Conservation (phyloP, 1,140 invertebrate genomes). For the Gonatopus flavifemur region DNA sequence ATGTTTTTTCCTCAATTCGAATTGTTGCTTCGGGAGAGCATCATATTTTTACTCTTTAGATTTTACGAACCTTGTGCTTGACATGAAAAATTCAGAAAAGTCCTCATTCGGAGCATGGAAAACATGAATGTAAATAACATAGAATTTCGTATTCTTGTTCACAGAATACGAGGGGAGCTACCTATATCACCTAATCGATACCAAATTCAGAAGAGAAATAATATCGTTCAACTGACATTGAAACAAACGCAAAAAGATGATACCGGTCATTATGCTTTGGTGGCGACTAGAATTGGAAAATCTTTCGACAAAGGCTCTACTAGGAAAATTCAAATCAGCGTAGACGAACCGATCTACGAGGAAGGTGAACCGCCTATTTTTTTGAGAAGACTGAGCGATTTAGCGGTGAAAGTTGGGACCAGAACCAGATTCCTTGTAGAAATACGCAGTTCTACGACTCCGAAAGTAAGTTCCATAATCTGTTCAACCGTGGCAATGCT, state of each 20-base stretch:
- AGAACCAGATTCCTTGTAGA: slow-evolving; percentile 80
- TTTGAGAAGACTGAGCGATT: slow-evolving; percentile 73
- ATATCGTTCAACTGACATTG: slow-evolving; percentile 59
- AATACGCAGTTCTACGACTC: slow-evolving; percentile 73
- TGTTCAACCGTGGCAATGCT: too few species aligned
- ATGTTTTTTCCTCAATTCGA: too few species aligned
- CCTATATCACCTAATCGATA: slow-evolving; percentile 51
- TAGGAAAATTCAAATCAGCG: slow-evolving; percentile 42
- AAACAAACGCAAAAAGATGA: slow-evolving; percentile 60
- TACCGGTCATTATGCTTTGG: slow-evolving; percentile 61
- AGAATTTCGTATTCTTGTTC: background rate
- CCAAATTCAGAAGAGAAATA: slow-evolving; percentile 49
- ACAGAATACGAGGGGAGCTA: slow-evolving; percentile 48
- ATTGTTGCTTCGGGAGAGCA: too few species aligned
- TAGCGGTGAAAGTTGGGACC: slow-evolving; percentile 83
- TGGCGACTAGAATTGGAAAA: slow-evolving; percentile 58
- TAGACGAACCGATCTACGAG: slow-evolving; percentile 41
- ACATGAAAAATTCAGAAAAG: too few species aligned
- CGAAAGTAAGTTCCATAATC: slow-evolving; percentile 63
- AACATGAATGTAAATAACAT: background rate
- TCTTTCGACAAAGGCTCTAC: slow-evolving; percentile 29
- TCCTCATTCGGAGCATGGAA: too few species aligned
- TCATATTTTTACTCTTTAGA: too few species aligned
- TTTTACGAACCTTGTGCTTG: too few species aligned
- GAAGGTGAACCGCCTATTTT: slow-evolving; percentile 74